These are phyloP conservation scores for Sorex maritimensis DNA, from an alignment of 2,797 vertebrate species.

Conservation along the genomic window DNA sequence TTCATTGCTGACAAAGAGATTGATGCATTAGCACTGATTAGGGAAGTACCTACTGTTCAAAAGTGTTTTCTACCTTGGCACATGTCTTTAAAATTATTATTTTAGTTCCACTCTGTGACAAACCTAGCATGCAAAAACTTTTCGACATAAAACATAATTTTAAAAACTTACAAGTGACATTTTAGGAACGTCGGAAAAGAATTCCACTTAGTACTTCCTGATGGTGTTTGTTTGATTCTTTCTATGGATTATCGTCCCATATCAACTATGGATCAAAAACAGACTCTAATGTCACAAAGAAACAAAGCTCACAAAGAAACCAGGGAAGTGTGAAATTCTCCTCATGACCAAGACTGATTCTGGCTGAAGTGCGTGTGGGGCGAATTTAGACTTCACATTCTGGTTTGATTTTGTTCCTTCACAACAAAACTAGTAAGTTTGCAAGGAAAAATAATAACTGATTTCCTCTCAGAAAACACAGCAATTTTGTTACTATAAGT, in stretches of 20 bases:
- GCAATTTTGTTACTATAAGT: not conserved
- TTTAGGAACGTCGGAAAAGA: slow-evolving; percentile 56
- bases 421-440: not conserved
- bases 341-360: not conserved
- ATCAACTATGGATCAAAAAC: not conserved
- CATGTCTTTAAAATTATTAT: slow-evolving; percentile 56
- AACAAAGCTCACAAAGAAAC: not conserved
- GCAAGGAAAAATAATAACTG: not conserved
- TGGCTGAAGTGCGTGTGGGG: not conserved
- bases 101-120: not conserved
- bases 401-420: not conserved
- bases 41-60: slow-evolving; percentile 41
- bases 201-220: slow-evolving; percentile 36
- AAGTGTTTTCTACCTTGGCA: slow-evolving; percentile 43
- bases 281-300: not conserved
- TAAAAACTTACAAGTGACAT: slow-evolving; percentile 65
- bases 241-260: slow-evolving; percentile 13
- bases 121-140: not conserved
- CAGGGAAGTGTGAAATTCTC: not conserved
- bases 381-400: not conserved
- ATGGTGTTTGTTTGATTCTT: not conserved
- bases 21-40: slow-evolving; percentile 25
- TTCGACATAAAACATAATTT: slow-evolving; percentile 61
- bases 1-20: slow-evolving; percentile 57
- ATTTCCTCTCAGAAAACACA: not conserved